Percentiles rank a stretch among this genome's conserved stretches.
Evolutionary conservation across 1,140 invertebrate species (phyloP).

Genomic region (Drosophila murphyi): DNA sequence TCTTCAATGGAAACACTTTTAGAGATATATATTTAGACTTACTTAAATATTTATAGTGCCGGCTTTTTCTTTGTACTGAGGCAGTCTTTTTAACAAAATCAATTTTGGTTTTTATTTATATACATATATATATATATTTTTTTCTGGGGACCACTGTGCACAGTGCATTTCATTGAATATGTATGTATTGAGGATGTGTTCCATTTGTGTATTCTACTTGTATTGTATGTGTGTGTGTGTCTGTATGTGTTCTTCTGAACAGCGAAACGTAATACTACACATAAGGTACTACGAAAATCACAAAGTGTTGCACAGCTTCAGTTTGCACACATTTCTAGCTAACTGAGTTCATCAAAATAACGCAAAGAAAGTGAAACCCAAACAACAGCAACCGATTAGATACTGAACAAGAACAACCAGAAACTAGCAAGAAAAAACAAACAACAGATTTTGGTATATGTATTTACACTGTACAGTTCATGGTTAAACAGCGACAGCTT

Average conservation of each 20-base stretch:
- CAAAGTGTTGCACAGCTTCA: constrained; percentile 47
- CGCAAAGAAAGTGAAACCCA: constrained; percentile 1
- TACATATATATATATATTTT: background rate
- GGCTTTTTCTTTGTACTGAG: background rate
- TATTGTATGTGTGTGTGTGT: constrained; percentile 21
- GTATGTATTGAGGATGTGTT: constrained; percentile 5
- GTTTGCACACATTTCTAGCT: constrained; percentile 35
- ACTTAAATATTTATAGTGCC: constrained; percentile 17
- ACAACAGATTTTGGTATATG: constrained; percentile 39
- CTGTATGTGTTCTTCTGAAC: constrained; percentile 52
- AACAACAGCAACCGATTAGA: constrained; percentile 1
- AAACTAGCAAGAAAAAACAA: constrained; percentile 16
- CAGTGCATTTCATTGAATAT: constrained; percentile 2
- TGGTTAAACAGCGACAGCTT: constrained; percentile 5
- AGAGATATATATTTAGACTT: constrained; percentile 1
- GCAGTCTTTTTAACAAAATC: background rate
- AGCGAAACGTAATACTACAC: constrained; percentile 63
- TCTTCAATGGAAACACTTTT: constrained; percentile 15
- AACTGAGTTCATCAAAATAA: constrained; percentile 41
- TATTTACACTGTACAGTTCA: constrained; percentile 42
- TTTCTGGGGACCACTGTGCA: constrained; percentile 38
- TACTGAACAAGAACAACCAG: constrained; percentile 5
- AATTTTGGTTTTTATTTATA: background rate
- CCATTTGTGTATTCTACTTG: constrained; percentile 1
- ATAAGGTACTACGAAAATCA: constrained; percentile 51